Percentiles rank a stretch among this genome's conserved stretches.
phyloP scores from a whole-genome alignment of 2,113 vertebrate genomes.

The Oriolus oriolus region DNA sequence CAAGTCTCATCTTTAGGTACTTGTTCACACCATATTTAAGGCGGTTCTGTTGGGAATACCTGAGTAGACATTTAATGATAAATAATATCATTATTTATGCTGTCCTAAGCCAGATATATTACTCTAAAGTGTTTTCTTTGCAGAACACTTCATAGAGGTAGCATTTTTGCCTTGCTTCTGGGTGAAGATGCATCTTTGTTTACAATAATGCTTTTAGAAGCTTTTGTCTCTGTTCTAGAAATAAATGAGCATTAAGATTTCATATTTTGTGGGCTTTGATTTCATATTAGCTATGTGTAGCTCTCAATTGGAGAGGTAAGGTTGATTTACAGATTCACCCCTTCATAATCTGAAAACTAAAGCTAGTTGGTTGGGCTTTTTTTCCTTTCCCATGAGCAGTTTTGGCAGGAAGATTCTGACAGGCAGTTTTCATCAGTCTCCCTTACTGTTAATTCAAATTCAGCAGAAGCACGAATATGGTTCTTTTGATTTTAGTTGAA shows the following conservation, averaged over 20 bases:
- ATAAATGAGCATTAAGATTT: background rate
- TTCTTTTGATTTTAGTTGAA: slow-evolving; percentile 2
- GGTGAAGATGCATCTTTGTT: background rate
- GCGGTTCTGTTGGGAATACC: background rate
- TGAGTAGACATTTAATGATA: background rate
- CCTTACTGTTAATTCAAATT: background rate
- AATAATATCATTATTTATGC: too few relatives aligned
- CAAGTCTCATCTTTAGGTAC: background rate
- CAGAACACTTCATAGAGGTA: background rate
- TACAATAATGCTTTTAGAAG: background rate
- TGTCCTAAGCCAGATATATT: background rate
- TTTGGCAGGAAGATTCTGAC: background rate
- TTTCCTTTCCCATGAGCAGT: background rate
- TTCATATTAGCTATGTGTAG: background rate
- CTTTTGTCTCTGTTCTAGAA: background rate
- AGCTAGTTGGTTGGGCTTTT: background rate
- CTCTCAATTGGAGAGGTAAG: background rate
- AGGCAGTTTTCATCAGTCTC: background rate
- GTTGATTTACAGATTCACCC: background rate
- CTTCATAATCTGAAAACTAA: background rate
- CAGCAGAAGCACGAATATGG: background rate
- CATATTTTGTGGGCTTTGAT: background rate
- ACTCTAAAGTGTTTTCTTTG: background rate
- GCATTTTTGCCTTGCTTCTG: background rate
- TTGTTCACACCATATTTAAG: background rate